Conservation (phyloP, 2,888 invertebrate species). For the Timema cristinae region DNA sequence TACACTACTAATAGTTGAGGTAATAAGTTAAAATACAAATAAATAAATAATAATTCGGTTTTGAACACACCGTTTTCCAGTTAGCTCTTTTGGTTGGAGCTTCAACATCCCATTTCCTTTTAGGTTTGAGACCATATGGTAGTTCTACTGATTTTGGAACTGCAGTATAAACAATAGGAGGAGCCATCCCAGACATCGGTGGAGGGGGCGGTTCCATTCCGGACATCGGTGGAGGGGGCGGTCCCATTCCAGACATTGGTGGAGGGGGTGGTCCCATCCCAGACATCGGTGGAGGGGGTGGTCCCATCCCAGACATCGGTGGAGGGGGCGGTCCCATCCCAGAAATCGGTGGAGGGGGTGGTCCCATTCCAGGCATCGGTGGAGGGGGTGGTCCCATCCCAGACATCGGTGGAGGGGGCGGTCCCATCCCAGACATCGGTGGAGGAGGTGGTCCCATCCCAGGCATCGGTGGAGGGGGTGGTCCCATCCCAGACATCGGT, state of each 20-base stretch:
- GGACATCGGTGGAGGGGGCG: no score
- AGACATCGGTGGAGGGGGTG: no score
- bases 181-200: slow-evolving; percentile 31
- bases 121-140: slow-evolving; percentile 86
- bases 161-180: slow-evolving; percentile 59
- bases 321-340: no score
- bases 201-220: slow-evolving; percentile 23
- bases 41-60: no score
- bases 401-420: slow-evolving; percentile 60
- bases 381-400: slow-evolving; percentile 20
- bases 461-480: slow-evolving; percentile 40
- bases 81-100: slow-evolving; percentile 90
- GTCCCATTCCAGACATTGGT: no score
- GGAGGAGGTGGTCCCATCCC: slow-evolving; percentile 46
- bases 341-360: no score
- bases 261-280: no score
- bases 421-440: slow-evolving; percentile 52
- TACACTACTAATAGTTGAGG: no score
- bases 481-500: slow-evolving; percentile 41
- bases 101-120: slow-evolving; percentile 85
- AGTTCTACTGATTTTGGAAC: slow-evolving; percentile 45
- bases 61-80: slow-evolving; percentile 75
- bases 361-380: no score
- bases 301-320: no score
- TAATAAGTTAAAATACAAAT: no score